phyloP scores from a whole-genome alignment of 1,140 invertebrate species.

The Octopus bimaculoides region DNA sequence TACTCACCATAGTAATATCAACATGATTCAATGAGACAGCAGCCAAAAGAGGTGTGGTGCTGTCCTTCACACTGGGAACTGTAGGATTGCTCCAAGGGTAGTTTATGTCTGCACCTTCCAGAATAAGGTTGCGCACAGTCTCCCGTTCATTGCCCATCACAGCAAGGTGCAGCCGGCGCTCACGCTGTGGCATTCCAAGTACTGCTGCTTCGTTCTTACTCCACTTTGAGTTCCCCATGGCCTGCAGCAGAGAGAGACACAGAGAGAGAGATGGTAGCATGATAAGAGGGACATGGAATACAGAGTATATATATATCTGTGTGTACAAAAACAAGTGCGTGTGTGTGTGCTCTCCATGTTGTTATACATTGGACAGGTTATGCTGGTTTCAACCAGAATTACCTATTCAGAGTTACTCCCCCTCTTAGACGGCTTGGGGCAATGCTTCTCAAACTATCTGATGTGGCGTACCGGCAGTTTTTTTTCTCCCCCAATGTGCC shows the following conservation, averaged over 20 bases:
- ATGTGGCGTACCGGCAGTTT: no score
- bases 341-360: no score
- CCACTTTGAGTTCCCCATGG: constrained; percentile 54
- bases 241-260: not conserved
- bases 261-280: not conserved
- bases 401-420: no score
- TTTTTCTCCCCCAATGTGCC: no score
- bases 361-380: no score
- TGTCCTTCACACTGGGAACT: constrained; percentile 54
- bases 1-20: constrained; percentile 51
- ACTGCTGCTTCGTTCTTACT: constrained; percentile 44
- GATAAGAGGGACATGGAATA: no score
- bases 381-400: no score
- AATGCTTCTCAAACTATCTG: no score
- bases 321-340: no score
- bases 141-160: constrained; percentile 53
- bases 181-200: constrained; percentile 50
- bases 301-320: no score
- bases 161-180: constrained; percentile 51
- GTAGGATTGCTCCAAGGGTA: constrained; percentile 54
- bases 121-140: constrained; percentile 35
- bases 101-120: constrained; percentile 50
- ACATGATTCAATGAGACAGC: constrained; percentile 55
- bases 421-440: no score
- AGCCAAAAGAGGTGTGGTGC: constrained; percentile 52